Base-by-base conservation (phyloP, 2,888 invertebrate species). In the Netelia fuscicornis region DNA sequence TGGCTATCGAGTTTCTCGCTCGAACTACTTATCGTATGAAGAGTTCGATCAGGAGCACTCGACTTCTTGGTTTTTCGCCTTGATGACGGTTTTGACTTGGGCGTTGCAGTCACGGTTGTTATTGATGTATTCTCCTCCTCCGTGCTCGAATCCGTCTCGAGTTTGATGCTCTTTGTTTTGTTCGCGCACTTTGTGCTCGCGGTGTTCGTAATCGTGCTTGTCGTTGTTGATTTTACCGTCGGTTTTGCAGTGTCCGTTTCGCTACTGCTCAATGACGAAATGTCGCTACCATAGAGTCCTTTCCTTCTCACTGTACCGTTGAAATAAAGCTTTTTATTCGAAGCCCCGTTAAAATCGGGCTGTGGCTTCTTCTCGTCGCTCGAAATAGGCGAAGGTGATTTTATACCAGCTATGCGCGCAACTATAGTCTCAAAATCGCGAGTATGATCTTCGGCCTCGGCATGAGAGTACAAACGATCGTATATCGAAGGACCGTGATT, bases 401-500 rank as follows among this genome's bases (percentile, higher is more conserved):
- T 95, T 2, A 95, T 93, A 6, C 97, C 96, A 23, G 96, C 96
- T 86, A 97, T 97, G 77, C 96, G 95, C 2, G 96, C 95, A n/a
- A 97, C 93, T 65, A 97, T 94, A 6, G 95, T 95, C 52, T 97
- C 96, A 89, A 97, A 96, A 91, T 96, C 96, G 87, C 95, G 95
- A 76, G 96, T 96, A 87, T 96, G 96, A 91, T 96, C 96, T 82
- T 96, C 95, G 23, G 96, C 96, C 89, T 95, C 94, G 11, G 95
- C 94, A 91, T 97, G 96, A 23, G 98, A 98, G 93, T 98, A 98
- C 81, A 98, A 94, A 87, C 96, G 96, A 92, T 98, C 98, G 91
- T 98, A 98, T 87, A 98, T 97, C 58, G 97, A 97, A 60, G 98
- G 97, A 0, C 98, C 98, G 92, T 98, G 98, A 94, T 98, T 98